Conservation (phyloP, 2,797 vertebrate species). For the Hybognathus amarus region DNA sequence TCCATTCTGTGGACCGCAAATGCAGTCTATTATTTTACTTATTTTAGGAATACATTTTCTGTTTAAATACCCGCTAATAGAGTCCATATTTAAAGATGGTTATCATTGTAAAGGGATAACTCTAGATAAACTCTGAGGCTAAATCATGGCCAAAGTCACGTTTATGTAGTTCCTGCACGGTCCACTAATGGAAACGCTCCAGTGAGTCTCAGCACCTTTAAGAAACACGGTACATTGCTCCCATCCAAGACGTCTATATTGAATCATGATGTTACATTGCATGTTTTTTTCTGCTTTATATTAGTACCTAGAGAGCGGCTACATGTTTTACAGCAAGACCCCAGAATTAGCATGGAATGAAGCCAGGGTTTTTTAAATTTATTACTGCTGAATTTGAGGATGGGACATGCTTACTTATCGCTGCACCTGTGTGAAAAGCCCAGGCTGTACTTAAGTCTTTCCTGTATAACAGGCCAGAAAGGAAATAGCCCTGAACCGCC, state of each 20-base stretch:
- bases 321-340: conserved; percentile 11
- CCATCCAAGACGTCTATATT: neutral
- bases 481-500: conserved; percentile 33
- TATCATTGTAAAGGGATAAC: neutral
- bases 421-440: conserved; percentile 26
- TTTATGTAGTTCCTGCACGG: conserved; percentile 4
- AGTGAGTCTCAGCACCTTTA: neutral
- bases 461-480: conserved; percentile 20
- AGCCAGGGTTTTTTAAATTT: conserved; percentile 2
- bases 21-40: neutral
- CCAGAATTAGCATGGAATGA: conserved; percentile 7
- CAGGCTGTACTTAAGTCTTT: neutral
- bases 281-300: conserved; percentile 44
- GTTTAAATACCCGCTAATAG: neutral
- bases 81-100: conserved; percentile 14
- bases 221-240: neutral
- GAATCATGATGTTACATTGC: conserved; percentile 10
- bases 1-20: neutral
- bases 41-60: neutral
- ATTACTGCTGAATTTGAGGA: conserved; percentile 9
- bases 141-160: neutral
- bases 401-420: neutral
- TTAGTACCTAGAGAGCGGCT: conserved; percentile 27
- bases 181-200: neutral
- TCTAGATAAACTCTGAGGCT: neutral